These are phyloP conservation scores for Meloidogyne chitwoodi DNA, from an alignment of 1,140 invertebrate genomes.

Conservation along the genomic window DNA sequence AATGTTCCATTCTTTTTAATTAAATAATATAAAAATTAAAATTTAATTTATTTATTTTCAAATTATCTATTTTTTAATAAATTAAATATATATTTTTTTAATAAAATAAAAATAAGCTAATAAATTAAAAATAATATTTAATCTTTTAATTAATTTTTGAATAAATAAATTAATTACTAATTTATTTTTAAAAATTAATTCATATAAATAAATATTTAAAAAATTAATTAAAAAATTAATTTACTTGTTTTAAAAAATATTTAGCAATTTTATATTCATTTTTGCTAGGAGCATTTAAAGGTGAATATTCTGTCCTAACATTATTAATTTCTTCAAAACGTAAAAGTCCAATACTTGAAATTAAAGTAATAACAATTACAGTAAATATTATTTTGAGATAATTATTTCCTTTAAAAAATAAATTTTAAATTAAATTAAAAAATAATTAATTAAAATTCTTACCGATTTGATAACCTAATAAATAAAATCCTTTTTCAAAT, in stretches of 20 bases:
- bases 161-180: too few species aligned
- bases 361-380: constrained; percentile 31
- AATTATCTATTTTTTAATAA: too few species aligned
- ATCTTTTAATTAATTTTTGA: too few species aligned
- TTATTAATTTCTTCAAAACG: constrained; percentile 52
- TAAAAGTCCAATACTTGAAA: constrained; percentile 42
- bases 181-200: too few species aligned
- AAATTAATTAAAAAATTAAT: neutral
- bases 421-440: neutral
- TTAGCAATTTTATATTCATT: constrained; percentile 54
- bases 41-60: too few species aligned
- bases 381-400: constrained; percentile 37
- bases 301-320: constrained; percentile 54
- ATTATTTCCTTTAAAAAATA: constrained; percentile 17
- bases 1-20: constrained; percentile 39
- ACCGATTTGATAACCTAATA: constrained; percentile 33
- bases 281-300: constrained; percentile 51
- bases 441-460: neutral
- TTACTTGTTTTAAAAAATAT: constrained; percentile 51
- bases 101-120: too few species aligned
- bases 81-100: too few species aligned
- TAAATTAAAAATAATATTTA: too few species aligned
- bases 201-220: too few species aligned
- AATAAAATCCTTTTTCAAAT: constrained; percentile 38
- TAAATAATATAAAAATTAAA: neutral